These are phyloP conservation scores for Nezara viridula DNA, from an alignment of 2,888 invertebrate species.

Conservation along the genomic window DNA sequence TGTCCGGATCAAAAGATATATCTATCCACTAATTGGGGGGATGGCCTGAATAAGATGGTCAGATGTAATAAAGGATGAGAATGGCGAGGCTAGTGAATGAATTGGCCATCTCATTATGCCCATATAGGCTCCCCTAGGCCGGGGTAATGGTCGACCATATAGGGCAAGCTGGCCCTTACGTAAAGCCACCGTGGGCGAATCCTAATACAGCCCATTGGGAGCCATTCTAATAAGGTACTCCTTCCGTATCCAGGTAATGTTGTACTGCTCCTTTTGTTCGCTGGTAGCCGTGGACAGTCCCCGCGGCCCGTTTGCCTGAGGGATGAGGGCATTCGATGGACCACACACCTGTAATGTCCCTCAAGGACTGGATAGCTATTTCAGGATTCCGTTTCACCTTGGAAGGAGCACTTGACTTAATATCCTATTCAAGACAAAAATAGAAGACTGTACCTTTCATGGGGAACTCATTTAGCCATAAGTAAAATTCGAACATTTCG, in stretches of 20 bases:
- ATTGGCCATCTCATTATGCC: slow-evolving; percentile 57
- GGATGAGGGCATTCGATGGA: slow-evolving; percentile 5
- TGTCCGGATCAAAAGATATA: slow-evolving; percentile 39
- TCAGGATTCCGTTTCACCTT: neutral
- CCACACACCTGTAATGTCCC: slow-evolving; percentile 36
- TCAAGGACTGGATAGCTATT: neutral
- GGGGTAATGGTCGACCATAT: slow-evolving; percentile 53
- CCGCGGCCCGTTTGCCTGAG: slow-evolving; percentile 19
- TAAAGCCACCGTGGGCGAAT: slow-evolving; percentile 49
- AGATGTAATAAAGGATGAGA: slow-evolving; percentile 53
- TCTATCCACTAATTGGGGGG: slow-evolving; percentile 53
- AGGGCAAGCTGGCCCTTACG: slow-evolving; percentile 47
- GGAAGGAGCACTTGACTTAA: slow-evolving; percentile 1
- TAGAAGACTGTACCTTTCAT: neutral
- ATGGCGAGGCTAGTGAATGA: slow-evolving; percentile 50
- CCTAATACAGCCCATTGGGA: slow-evolving; percentile 30
- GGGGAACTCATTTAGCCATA: neutral
- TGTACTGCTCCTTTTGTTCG: slow-evolving; percentile 36
- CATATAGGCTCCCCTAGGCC: slow-evolving; percentile 31
- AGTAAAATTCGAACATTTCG: neutral
- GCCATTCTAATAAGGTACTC: slow-evolving; percentile 50
- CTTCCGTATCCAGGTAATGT: slow-evolving; percentile 55
- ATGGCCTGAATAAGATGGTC: slow-evolving; percentile 46
- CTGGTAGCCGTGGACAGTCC: neutral
- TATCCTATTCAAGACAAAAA: neutral